Percentiles rank a stretch among this genome's conserved stretches.
phyloP scores from a whole-genome alignment of 2,113 vertebrate genomes.

The Onychorhynchus coronatus region DNA sequence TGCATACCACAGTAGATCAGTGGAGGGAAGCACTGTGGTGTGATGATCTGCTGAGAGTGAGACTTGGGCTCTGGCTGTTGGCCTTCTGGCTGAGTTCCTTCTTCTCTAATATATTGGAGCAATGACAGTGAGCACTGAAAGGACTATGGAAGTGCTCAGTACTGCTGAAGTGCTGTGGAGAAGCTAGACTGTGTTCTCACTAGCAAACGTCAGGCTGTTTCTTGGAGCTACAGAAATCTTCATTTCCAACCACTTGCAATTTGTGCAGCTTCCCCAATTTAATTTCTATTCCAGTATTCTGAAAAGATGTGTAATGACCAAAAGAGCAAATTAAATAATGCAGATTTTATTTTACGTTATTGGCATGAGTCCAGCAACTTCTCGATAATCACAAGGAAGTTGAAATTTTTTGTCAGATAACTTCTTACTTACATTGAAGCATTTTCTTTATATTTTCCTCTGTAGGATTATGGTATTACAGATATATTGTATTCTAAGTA shows the following conservation, averaged over 20 bases:
- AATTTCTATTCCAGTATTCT: neutral
- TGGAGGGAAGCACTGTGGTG: neutral
- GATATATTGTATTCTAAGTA: neutral
- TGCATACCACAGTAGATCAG: neutral
- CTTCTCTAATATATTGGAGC: neutral
- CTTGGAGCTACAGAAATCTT: neutral
- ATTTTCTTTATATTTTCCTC: neutral
- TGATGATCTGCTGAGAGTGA: neutral
- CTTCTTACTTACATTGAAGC: neutral
- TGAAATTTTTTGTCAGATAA: neutral
- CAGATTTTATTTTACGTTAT: neutral
- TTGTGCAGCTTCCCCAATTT: neutral
- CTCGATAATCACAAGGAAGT: neutral
- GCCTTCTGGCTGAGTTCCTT: neutral
- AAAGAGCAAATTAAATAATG: neutral
- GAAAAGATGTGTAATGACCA: neutral
- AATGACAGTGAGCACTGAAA: neutral
- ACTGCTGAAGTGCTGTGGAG: neutral
- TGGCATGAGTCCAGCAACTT: neutral
- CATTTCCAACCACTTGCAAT: neutral
- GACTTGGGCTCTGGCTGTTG: neutral
- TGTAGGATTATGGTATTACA: neutral
- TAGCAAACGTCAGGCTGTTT: neutral
- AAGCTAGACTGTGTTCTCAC: neutral
- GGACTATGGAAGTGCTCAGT: neutral